Evolutionary conservation across 2,888 invertebrate genomes (phyloP), one percentile per base, ranked within the genome.

Genomic region (Siphonodentalium dalli): DNA sequence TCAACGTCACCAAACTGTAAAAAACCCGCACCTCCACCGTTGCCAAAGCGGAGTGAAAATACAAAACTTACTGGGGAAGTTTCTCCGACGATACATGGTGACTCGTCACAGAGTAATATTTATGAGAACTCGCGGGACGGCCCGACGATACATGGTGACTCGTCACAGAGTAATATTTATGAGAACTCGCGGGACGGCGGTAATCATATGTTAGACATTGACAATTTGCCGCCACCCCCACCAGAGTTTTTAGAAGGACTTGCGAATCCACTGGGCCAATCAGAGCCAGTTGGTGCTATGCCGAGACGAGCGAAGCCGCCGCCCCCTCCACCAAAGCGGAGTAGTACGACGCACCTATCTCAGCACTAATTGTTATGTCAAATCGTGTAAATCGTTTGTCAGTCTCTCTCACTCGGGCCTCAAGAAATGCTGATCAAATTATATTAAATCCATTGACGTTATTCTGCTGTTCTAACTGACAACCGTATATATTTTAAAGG

Each of bases 341-440:
- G 66, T 58, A 66, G 60, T 55, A 72, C 74, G 31, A 73, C 75
- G 37, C 72, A 73, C n/a, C 55, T 75, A 29, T 62, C 72, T 24
- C 54, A 49, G 15, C 41, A 44, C 21, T 54, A 35, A 54, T 43
- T 27, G 43, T 29, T 31, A 43, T 29, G 28, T 43, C 15, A 29
- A 23, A 38, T 23, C n/a, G n/a, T n/a, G n/a, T n/a, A 21, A 15
- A 38, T 23, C n/a, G 38, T 21, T 13, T n/a, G 3, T 23, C 13
- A 20, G 18, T 23, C 18, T 37, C 13, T 38, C 23, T 38, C 23
- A 6, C n/a, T n/a, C n/a, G n/a, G 38, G 24, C 38, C 38, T 5
- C 15, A 15, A 27, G 41, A 26, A 6, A 41, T 15, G 86, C 89
- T n/a, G n/a, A n/a, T n/a, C n/a, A n/a, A n/a, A n/a, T n/a, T n/a